A percentile compares a stretch with the other conserved stretches of the same genome.
Conservation (phyloP, 2,113 vertebrate genomes). For the Chrysemys picta region DNA sequence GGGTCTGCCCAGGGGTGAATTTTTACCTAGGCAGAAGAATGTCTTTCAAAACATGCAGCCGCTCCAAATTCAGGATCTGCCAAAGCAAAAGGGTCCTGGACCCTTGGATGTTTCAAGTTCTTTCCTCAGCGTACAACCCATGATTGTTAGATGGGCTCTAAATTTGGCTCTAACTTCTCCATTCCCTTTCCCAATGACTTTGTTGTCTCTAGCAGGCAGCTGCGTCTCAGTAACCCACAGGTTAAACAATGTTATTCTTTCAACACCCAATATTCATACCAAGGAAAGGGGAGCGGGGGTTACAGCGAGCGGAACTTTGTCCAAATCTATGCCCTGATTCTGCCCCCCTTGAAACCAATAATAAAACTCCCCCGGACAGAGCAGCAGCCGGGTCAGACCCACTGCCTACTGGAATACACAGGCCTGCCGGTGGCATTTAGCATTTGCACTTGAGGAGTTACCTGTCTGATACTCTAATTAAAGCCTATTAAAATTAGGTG, state of each 20-base stretch:
- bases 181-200: background rate
- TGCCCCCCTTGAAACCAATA: background rate
- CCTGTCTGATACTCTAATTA: no score
- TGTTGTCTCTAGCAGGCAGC: background rate
- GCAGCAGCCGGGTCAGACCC: background rate
- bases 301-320: background rate
- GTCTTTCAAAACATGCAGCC: background rate
- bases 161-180: background rate
- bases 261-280: background rate
- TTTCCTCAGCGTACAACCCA: background rate
- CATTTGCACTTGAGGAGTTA: no score
- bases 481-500: no score
- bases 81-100: background rate
- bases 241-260: background rate
- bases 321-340: background rate
- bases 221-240: background rate
- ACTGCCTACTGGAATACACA: background rate
- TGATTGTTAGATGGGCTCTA: background rate
- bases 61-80: background rate
- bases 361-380: background rate
- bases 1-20: background rate
- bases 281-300: background rate
- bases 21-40: background rate
- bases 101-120: background rate
- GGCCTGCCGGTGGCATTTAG: background rate